phyloP scores from a whole-genome alignment of 2,113 vertebrate genomes.

The Dunckerocampus dactyliophorus region DNA sequence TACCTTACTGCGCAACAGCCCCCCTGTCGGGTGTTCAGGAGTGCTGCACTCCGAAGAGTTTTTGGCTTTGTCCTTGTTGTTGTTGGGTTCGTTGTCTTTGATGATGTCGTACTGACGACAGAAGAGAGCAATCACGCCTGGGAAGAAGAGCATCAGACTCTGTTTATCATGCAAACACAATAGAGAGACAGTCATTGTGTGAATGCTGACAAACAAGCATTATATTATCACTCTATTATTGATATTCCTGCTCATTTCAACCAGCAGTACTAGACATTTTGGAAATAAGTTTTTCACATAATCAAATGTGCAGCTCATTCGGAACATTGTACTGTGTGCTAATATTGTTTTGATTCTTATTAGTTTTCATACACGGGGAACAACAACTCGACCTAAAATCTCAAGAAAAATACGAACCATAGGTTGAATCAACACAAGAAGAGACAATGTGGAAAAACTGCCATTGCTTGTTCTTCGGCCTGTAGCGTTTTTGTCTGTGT shows the following conservation, averaged over 20 bases:
- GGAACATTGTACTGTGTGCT: too few relatives aligned
- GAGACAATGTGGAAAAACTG: too few relatives aligned
- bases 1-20: slow-evolving; percentile 93
- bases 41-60: slow-evolving; percentile 90
- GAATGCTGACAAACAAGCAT: not conserved
- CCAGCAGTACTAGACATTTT: not conserved
- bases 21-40: slow-evolving; percentile 88
- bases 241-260: not conserved
- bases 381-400: too few relatives aligned
- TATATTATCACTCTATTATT: not conserved
- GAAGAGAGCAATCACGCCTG: slow-evolving; percentile 92
- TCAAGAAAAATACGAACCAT: too few relatives aligned
- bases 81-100: slow-evolving; percentile 93
- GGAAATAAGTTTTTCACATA: too few relatives aligned
- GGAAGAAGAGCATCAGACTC: not conserved
- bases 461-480: too few relatives aligned
- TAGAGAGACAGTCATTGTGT: not conserved
- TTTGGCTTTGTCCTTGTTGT: slow-evolving; percentile 95
- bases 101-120: slow-evolving; percentile 95
- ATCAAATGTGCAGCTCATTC: too few relatives aligned
- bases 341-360: too few relatives aligned
- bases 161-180: not conserved
- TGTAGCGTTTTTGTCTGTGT: too few relatives aligned
- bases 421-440: too few relatives aligned
- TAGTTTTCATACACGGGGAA: too few relatives aligned